Conservation (phyloP, 1,140 invertebrate genomes). For the Drosophila gunungcola region DNA sequence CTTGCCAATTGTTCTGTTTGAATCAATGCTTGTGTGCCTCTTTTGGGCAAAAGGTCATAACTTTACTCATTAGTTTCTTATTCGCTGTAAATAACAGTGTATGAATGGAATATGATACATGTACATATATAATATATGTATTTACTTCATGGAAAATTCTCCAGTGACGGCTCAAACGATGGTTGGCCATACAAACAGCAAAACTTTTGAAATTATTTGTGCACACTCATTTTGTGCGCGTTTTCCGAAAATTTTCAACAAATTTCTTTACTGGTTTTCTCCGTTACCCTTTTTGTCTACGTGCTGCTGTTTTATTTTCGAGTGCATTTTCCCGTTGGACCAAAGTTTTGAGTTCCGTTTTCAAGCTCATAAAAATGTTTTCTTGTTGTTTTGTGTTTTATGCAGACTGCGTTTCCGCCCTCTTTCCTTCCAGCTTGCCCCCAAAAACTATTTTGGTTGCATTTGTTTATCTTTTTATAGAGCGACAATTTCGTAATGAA, state of each 20-base stretch:
- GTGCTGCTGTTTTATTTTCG: slow-evolving; percentile 43
- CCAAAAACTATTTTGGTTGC: slow-evolving; percentile 38
- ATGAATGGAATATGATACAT: slow-evolving; percentile 52
- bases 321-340: slow-evolving; percentile 73
- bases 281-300: slow-evolving; percentile 25
- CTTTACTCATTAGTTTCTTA: too few species aligned
- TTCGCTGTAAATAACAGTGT: slow-evolving; percentile 31
- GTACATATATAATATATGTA: slow-evolving; percentile 67
- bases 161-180: slow-evolving; percentile 28
- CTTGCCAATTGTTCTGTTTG: neutral
- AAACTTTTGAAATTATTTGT: slow-evolving; percentile 78
- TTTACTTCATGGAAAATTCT: slow-evolving; percentile 57
- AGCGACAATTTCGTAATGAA: slow-evolving; percentile 81
- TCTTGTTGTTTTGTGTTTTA: slow-evolving; percentile 33
- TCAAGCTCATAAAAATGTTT: slow-evolving; percentile 77
- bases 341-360: slow-evolving; percentile 76
- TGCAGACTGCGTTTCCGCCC: slow-evolving; percentile 41
- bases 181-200: slow-evolving; percentile 55
- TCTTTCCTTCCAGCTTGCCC: neutral
- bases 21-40: neutral
- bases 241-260: slow-evolving; percentile 60
- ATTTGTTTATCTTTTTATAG: slow-evolving; percentile 78
- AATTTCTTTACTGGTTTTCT: slow-evolving; percentile 46
- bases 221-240: slow-evolving; percentile 72
- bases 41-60: too few species aligned